Conservation (phyloP, 2,888 invertebrate species). For the Pherbina coryleti region DNA sequence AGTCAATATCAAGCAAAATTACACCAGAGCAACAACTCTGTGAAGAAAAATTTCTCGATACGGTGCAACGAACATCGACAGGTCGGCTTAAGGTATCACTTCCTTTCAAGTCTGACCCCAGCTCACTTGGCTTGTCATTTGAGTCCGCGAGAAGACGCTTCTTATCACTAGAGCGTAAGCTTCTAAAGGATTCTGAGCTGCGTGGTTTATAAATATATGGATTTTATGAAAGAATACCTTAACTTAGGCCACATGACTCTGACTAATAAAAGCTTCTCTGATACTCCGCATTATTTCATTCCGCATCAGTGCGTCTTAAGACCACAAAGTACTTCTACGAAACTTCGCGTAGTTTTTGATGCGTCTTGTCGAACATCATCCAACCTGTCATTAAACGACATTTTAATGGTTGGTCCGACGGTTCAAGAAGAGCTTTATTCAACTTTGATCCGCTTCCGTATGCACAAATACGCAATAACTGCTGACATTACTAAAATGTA, state of each 20-base stretch:
- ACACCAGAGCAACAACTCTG: not conserved
- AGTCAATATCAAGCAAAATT: constrained; percentile 16
- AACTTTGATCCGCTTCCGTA: not conserved
- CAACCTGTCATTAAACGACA: constrained; percentile 37
- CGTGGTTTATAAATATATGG: not conserved
- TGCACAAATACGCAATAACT: no score
- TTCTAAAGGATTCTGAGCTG: not conserved
- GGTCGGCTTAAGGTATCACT: constrained; percentile 41
- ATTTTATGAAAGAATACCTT: constrained; percentile 41
- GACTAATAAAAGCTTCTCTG: constrained; percentile 6
- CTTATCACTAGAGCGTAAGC: not conserved
- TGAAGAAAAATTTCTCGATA: no score
- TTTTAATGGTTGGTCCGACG: constrained; percentile 17
- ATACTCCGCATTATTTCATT: constrained; percentile 37
- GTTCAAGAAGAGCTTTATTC: not conserved
- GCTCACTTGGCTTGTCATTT: not conserved
- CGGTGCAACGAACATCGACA: constrained; percentile 15
- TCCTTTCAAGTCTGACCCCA: constrained; percentile 27
- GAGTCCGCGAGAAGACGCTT: not conserved
- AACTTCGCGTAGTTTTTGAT: constrained; percentile 40
- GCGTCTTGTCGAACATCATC: constrained; percentile 35
- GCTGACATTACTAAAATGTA: constrained; percentile 42
- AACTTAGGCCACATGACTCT: constrained; percentile 39
- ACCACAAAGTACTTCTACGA: constrained; percentile 37
- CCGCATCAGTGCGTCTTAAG: constrained; percentile 38